Conservation (phyloP, 2,113 vertebrate genomes). For the Anhinga rufa region DNA sequence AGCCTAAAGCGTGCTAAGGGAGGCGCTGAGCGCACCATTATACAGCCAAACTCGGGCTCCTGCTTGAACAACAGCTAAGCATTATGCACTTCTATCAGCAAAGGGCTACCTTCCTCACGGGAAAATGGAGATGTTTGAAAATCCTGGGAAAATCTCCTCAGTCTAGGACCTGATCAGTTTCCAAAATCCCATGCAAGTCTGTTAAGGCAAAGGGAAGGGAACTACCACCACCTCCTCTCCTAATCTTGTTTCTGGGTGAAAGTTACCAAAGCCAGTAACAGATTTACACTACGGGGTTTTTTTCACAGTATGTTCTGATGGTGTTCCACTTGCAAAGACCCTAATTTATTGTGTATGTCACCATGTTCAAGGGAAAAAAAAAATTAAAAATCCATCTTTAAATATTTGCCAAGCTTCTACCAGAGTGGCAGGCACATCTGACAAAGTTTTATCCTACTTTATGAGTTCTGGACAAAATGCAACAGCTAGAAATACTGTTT, state of each 20-base stretch:
- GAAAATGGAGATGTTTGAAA: neutral
- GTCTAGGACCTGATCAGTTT: neutral
- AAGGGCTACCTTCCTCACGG: neutral
- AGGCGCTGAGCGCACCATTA: fast-evolving
- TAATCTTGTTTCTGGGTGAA: neutral
- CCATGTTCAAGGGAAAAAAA: neutral
- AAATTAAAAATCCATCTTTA: neutral
- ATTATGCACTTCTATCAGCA: neutral
- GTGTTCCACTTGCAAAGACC: neutral
- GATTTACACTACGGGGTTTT: neutral
- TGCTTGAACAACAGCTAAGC: neutral
- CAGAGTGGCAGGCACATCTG: neutral
- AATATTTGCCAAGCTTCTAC: neutral
- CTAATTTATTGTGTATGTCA: neutral
- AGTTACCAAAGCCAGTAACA: neutral
- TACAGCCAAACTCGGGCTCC: neutral
- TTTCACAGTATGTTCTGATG: neutral
- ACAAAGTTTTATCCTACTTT: neutral
- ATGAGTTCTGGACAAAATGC: neutral
- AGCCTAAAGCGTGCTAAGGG: neutral
- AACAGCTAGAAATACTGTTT: neutral
- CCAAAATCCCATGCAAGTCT: neutral
- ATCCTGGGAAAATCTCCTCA: neutral
- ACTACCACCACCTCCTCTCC: neutral
- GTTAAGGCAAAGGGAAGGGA: neutral